Conservation (phyloP, 2,113 vertebrate genomes). For the Columbina picui region DNA sequence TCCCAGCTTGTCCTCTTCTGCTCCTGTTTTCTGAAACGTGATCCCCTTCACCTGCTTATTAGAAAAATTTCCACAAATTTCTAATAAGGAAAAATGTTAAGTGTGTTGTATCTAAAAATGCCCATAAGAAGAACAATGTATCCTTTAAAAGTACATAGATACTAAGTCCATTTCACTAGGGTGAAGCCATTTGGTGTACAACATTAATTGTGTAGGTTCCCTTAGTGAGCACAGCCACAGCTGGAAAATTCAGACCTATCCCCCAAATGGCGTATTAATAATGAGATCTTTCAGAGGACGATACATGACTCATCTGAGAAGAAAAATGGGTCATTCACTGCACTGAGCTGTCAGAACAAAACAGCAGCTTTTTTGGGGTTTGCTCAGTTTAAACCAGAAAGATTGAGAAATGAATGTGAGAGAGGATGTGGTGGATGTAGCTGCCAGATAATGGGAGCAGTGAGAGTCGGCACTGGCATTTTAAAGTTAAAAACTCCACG, state of each 20-base stretch:
- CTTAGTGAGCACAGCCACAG: not conserved
- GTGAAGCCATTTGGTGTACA: not conserved
- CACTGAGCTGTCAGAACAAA: not conserved
- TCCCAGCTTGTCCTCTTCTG: not conserved
- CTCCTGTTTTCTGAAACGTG: not conserved
- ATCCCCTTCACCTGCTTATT: not conserved
- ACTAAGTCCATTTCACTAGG: not conserved
- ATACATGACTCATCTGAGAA: conserved; percentile 32
- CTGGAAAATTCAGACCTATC: conserved; percentile 31
- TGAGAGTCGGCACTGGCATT: not conserved
- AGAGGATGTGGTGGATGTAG: not conserved
- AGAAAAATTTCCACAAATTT: not conserved
- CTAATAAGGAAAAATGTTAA: not conserved
- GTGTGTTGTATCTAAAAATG: not conserved
- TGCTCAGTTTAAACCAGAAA: conserved; percentile 17
- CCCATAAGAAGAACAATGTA: not conserved
- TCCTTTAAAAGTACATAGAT: not conserved
- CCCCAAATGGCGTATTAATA: conserved; percentile 47
- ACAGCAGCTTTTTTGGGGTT: not conserved
- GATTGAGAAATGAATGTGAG: not conserved
- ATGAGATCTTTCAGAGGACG: conserved; percentile 57
- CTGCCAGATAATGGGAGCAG: not conserved
- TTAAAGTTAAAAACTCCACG: not conserved
- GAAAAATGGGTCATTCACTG: conserved; percentile 51
- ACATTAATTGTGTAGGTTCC: not conserved